These are phyloP conservation scores for Aplidium turbinatum DNA, from an alignment of 23 tunicate species.

Conservation along the genomic window DNA sequence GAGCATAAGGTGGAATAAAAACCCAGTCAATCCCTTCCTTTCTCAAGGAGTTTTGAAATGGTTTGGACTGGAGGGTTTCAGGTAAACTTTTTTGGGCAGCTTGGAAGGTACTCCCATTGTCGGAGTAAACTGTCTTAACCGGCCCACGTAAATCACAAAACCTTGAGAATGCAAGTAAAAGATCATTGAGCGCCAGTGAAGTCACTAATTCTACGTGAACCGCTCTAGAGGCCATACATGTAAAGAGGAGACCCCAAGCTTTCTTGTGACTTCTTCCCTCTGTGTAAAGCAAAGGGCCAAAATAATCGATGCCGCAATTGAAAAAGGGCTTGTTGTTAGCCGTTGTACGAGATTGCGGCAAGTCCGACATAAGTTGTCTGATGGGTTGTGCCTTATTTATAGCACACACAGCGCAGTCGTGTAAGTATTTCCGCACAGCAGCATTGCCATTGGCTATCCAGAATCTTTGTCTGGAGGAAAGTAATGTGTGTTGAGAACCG, in stretches of 20 bases:
- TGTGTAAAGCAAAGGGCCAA: slow-evolving; percentile 5
- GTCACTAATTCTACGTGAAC: slow-evolving; percentile 13
- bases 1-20: slow-evolving; percentile 12
- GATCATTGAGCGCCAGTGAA: background rate
- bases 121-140: background rate
- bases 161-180: slow-evolving; percentile 2
- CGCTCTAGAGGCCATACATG: slow-evolving; percentile 3
- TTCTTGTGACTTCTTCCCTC: slow-evolving; percentile 17
- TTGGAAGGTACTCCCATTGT: slow-evolving; percentile 13
- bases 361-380: slow-evolving; percentile 19
- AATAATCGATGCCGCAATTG: background rate
- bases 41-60: background rate
- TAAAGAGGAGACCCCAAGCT: slow-evolving; percentile 18
- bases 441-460: slow-evolving; percentile 12
- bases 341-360: background rate
- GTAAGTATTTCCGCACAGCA: background rate
- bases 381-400: slow-evolving; percentile 13
- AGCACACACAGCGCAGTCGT: background rate
- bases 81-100: background rate
- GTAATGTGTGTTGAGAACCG: slow-evolving; percentile 8
- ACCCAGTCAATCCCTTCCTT: slow-evolving; percentile 6
- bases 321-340: slow-evolving; percentile 20
- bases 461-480: background rate
- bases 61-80: background rate
- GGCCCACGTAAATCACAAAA: slow-evolving; percentile 21